Evolutionary conservation across 2,113 vertebrate species (phyloP), one percentile per base, ranked within the genome.

Genomic region (Ranitomeya imitator): DNA sequence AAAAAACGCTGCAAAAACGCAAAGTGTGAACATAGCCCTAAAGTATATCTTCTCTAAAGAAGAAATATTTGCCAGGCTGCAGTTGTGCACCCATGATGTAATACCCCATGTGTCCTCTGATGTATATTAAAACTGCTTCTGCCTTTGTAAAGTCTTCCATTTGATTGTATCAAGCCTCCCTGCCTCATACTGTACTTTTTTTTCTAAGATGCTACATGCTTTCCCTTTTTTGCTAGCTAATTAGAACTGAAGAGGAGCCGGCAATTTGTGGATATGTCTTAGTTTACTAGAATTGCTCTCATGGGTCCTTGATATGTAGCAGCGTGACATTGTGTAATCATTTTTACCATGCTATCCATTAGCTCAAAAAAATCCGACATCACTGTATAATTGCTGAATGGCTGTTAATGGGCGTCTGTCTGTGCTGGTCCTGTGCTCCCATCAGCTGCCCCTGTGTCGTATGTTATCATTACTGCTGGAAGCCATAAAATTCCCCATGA

Each of bases 331-430:
- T 15, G 73, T 52, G 85, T 86, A 78, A 78, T 86, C 11, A 78
- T 45, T 77, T 76, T 78, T 26, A 86, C 73, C 59, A 63, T 59
- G 59, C 60, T 7, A 86, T 86, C 73, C 73, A 86, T 86, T 78
- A 78, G 21, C 85, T 61, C 59, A 67, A 69, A 79, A 31, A 67
- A 79, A 86, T 79, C 16, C 16, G 2, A 26, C 74, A 79, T 16
- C 23, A 59, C 76, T 21, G 0, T 86, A 65, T 67, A 65, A 79
- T 86, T 79, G 76, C 59, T 65, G 76, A 16, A 11, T 51, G 37
- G 54, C 76, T 86, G 85, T 86, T 86, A 65, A 79, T 26, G 76
- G 76, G 2, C n/a, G 26, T 16, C 85, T 51, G 67, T 55, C 76
- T 86, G 85, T 55, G 60, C 76, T n/a, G 1, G n/a, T 61, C 57